phyloP scores from a whole-genome alignment of 1,140 invertebrate genomes.

The Lineus longissimus region DNA sequence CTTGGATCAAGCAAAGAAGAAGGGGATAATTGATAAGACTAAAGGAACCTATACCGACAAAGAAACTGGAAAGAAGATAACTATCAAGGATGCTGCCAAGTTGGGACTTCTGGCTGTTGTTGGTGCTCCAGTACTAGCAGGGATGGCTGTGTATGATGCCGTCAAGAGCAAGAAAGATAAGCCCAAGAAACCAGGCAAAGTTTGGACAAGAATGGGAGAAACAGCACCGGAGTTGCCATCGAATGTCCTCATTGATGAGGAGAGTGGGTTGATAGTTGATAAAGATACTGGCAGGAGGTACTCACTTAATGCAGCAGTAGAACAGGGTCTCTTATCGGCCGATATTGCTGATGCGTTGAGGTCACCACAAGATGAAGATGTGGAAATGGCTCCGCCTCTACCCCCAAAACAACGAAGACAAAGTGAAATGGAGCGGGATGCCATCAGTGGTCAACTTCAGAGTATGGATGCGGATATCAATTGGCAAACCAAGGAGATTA shows the following conservation, averaged over 20 bases:
- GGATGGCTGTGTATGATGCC: constrained; percentile 43
- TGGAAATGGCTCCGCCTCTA: constrained; percentile 62
- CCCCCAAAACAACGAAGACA: constrained; percentile 24
- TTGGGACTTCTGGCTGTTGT: constrained; percentile 63
- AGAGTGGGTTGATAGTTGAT: constrained; percentile 65
- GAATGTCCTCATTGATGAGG: constrained; percentile 38
- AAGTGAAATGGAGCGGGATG: constrained; percentile 31
- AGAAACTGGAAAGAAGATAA: constrained; percentile 54
- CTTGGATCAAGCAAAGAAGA: constrained; percentile 41
- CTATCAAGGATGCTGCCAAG: constrained; percentile 73
- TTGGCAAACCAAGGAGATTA: constrained; percentile 53
- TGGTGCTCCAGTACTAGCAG: constrained; percentile 35
- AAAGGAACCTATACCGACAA: constrained; percentile 35
- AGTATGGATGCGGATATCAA: no score
- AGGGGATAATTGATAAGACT: constrained; percentile 41
- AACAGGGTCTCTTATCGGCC: constrained; percentile 77
- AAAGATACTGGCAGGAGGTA: constrained; percentile 73
- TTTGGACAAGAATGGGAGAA: no score
- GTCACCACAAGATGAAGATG: constrained; percentile 19
- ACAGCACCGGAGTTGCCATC: neutral
- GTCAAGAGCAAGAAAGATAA: constrained; percentile 26
- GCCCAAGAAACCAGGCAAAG: neutral
- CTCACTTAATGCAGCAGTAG: constrained; percentile 77
- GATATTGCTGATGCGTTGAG: constrained; percentile 66
- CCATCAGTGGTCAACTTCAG: constrained; percentile 28